Base-by-base conservation (phyloP, 2,888 invertebrate species). In the Eupithecia exiguata region DNA sequence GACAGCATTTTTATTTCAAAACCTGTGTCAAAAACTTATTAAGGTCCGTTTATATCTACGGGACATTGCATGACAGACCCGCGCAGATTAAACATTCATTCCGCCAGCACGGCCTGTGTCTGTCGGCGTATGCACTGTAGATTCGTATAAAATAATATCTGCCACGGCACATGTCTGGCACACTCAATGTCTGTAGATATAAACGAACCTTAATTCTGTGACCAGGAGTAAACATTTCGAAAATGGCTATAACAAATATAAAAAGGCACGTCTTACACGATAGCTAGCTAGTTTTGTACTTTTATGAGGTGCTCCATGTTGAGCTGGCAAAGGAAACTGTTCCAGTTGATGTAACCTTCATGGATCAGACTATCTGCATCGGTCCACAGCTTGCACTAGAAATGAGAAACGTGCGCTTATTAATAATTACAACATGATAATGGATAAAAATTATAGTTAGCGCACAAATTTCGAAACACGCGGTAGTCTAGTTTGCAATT, bases 241-340 rank as follows among this genome's bases (percentile, higher is more conserved):
- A 72, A 67, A 68, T 25, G 18, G 12, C 43, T 16, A 43, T 43
- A 25, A 12, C 30, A 40, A 65, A 36, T 36, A 35, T 63, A n/a
- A 38, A 49, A 49, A 49, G 7, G 7, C 30, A 30, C 0, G 5
- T 7, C 10, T 36, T 36, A 10, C 6, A 36, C 18, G 0, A 35
- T 35, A n/a, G 16, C 18, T 18, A 9, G 61, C 25, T 74, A 72
- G 30, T 87, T 83, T 75, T 90, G 87, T 62, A 91, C 91, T 78
- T 92, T 94, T 25, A 95, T 91, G 0, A 93, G 87, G 77, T 94
- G 92, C 14, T 95, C 94, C 7, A 95, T 85, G 75, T 93, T 93
- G 40, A 95, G 81, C 77, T 93, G 91, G 73, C 94, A 94, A 5
- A 95, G 85, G 84, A 95, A 95, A 0, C 91, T 90, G 74, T 87